These are phyloP conservation scores for human (Homo sapiens) DNA, from an alignment of 2,113 vertebrate species.

Conservation along the genomic window DNA sequence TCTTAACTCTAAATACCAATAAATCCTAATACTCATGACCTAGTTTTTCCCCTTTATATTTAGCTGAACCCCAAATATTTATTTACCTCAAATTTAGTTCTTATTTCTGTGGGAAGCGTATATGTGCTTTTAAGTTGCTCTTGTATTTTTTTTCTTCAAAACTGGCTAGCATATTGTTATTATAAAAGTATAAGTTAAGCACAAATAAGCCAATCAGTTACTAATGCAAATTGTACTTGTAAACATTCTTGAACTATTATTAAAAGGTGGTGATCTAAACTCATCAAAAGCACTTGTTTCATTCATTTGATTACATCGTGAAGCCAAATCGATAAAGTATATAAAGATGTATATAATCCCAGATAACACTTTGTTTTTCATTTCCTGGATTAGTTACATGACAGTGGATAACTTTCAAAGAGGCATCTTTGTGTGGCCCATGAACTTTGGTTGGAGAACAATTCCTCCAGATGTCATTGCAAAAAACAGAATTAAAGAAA, in stretches of 20 bases:
- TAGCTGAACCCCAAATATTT: neutral
- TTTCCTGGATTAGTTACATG: slow-evolving; percentile 89
- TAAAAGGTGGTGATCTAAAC: neutral
- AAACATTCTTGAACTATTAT: neutral
- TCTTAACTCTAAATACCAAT: neutral
- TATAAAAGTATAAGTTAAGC: neutral
- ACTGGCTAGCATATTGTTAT: neutral
- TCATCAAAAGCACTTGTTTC: neutral
- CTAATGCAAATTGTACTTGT: neutral
- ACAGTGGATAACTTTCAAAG: slow-evolving; percentile 97
- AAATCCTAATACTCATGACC: neutral
- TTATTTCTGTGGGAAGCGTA: neutral
- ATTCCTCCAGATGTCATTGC: slow-evolving; percentile 90
- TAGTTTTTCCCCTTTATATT: neutral
- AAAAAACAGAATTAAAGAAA: slow-evolving; percentile 90
- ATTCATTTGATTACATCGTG: neutral
- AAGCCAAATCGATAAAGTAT: neutral
- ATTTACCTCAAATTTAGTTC: neutral
- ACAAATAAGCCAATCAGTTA: neutral
- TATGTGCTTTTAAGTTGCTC: neutral
- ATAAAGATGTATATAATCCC: neutral
- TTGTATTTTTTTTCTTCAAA: neutral
- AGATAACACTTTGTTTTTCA: neutral
- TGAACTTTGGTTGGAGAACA: slow-evolving; percentile 96
- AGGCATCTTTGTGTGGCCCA: slow-evolving; percentile 97